These are phyloP conservation scores for Brachyistius frenatus DNA, from an alignment of 2,113 vertebrate genomes.

Conservation along the genomic window DNA sequence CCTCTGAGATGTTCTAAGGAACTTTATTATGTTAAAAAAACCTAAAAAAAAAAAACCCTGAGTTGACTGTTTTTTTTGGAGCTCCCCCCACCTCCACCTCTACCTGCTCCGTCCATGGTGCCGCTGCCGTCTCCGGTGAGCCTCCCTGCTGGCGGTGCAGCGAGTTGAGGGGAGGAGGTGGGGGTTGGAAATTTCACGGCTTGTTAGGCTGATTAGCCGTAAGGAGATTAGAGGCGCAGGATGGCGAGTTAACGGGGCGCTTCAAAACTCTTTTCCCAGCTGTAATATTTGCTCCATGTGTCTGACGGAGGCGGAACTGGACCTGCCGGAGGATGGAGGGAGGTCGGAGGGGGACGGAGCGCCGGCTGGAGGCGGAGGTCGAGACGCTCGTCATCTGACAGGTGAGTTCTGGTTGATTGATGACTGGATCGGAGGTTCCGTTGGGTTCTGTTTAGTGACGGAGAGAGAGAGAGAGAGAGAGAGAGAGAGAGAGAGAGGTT, in stretches of 20 bases:
- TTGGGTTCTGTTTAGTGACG: too few relatives aligned
- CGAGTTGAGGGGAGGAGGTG: slow-evolving; percentile 19
- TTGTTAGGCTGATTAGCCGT: slow-evolving; percentile 60
- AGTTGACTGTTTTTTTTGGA: too few relatives aligned
- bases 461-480: too few relatives aligned
- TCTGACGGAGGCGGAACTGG: slow-evolving; percentile 1
- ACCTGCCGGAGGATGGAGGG: neutral
- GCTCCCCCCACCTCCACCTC: too few relatives aligned
- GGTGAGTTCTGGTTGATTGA: neutral
- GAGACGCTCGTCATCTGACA: neutral
- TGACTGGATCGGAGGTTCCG: neutral
- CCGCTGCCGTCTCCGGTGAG: neutral
- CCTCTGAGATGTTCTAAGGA: too few relatives aligned
- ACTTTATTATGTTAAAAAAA: too few relatives aligned
- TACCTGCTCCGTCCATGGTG: too few relatives aligned
- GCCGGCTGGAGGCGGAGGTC: neutral
- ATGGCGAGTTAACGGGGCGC: slow-evolving; percentile 1
- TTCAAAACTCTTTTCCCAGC: slow-evolving; percentile 42
- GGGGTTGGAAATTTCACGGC: slow-evolving; percentile 22
- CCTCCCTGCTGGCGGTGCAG: slow-evolving; percentile 22
- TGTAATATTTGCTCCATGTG: slow-evolving; percentile 5
- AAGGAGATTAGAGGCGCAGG: slow-evolving; percentile 55
- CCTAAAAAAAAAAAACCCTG: too few relatives aligned
- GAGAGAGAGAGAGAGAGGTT: too few relatives aligned
- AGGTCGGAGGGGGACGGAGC: neutral